Evolutionary conservation across 2,113 vertebrate genomes (phyloP).

Genomic region (Centropus bengalensis): DNA sequence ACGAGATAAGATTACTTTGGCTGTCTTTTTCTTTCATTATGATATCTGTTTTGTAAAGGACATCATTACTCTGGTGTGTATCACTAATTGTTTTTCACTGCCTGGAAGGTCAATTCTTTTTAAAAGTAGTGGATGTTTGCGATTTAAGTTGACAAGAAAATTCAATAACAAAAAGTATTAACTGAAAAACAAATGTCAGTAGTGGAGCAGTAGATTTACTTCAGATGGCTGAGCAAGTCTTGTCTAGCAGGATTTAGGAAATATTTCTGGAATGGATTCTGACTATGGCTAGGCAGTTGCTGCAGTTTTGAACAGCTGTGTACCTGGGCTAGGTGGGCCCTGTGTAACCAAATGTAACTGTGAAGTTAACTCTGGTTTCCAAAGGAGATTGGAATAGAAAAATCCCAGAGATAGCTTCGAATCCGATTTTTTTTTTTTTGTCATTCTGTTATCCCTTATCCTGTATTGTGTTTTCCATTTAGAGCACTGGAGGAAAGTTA

Average conservation of each 20-base stretch:
- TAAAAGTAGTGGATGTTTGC: neutral
- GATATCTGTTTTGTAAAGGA: constrained; percentile 41
- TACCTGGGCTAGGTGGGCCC: neutral
- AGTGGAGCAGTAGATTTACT: neutral
- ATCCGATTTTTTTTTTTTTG: too few relatives aligned
- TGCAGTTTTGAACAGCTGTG: neutral
- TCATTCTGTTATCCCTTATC: neutral
- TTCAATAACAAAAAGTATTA: neutral
- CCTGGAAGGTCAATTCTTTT: constrained; percentile 47
- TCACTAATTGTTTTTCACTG: constrained; percentile 54
- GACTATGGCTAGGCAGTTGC: neutral
- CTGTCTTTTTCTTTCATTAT: neutral
- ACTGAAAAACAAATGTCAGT: neutral
- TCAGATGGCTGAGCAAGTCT: neutral
- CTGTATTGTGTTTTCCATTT: neutral
- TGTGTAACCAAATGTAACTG: neutral
- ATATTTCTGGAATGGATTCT: neutral
- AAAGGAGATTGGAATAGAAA: neutral
- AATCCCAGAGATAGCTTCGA: neutral
- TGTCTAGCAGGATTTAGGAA: neutral
- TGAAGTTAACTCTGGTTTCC: neutral
- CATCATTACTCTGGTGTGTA: constrained; percentile 3
- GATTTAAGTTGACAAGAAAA: constrained; percentile 25
- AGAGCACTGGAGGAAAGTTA: neutral
- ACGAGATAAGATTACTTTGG: neutral